Conservation (phyloP, 1,140 invertebrate genomes). For the Drosophila mauritiana region DNA sequence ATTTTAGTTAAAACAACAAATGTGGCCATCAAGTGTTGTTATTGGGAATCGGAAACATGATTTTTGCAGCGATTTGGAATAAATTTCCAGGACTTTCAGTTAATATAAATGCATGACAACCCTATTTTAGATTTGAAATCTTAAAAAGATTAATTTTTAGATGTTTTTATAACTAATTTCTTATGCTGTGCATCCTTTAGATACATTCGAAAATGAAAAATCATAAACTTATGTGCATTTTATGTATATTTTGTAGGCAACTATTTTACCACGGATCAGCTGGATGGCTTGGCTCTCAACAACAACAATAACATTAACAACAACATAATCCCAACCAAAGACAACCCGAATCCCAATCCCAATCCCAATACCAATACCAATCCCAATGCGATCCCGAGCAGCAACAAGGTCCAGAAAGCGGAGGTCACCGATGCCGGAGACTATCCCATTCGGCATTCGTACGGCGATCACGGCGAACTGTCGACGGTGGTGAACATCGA, state of each 20-base stretch:
- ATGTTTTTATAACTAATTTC: no score
- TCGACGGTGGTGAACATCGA: constrained; percentile 83
- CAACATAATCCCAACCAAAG: constrained; percentile 48
- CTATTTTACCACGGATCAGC: constrained; percentile 58
- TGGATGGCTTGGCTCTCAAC: constrained; percentile 51
- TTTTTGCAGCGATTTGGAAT: no score
- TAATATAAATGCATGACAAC: no score
- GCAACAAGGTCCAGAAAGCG: constrained; percentile 7
- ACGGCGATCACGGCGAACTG: constrained; percentile 34
- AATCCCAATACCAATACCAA: constrained; percentile 16
- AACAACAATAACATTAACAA: constrained; percentile 67
- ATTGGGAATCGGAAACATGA: not conserved
- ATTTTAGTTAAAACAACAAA: constrained; percentile 76
- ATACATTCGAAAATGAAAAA: no score
- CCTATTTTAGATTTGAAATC: no score
- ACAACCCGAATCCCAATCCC: constrained; percentile 33
- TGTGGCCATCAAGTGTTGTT: not conserved
- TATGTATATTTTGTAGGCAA: constrained; percentile 25
- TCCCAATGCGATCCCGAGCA: constrained; percentile 6
- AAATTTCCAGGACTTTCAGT: no score
- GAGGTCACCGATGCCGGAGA: constrained; percentile 5
- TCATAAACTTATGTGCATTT: no score
- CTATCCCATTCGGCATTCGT: constrained; percentile 17
- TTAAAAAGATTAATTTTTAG: no score
- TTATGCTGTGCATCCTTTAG: no score